These are phyloP conservation scores for Lydus trimaculatus DNA, from an alignment of 2,888 invertebrate genomes.

Conservation along the genomic window DNA sequence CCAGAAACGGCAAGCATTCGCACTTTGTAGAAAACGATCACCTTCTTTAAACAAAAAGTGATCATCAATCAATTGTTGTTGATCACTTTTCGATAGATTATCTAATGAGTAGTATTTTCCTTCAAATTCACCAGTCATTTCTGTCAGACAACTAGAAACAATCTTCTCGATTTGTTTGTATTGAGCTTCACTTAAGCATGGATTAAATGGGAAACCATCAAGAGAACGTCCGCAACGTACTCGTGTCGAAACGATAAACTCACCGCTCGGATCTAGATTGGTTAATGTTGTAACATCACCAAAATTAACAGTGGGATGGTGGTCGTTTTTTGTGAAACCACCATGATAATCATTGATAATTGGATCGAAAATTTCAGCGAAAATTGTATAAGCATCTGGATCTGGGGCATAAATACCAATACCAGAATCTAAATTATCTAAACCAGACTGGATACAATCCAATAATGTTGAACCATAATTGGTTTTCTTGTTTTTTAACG, in stretches of 20 bases:
- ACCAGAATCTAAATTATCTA: constrained; percentile 71
- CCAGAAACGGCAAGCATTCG: constrained; percentile 95
- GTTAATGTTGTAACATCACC: constrained; percentile 64
- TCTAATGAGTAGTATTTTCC: constrained; percentile 92
- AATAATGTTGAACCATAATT: constrained; percentile 67
- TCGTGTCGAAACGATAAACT: constrained; percentile 72
- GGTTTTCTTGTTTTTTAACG: constrained; percentile 66
- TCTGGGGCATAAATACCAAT: constrained; percentile 74
- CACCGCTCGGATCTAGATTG: constrained; percentile 67
- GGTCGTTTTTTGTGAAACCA: constrained; percentile 65
- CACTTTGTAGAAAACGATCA: constrained; percentile 85
- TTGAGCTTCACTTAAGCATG: constrained; percentile 69
- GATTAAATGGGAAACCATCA: constrained; percentile 72
- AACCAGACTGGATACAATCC: constrained; percentile 72
- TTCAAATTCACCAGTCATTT: constrained; percentile 73
- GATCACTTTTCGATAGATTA: constrained; percentile 91
- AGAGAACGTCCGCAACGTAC: constrained; percentile 71
- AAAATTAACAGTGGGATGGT: constrained; percentile 69
- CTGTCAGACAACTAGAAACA: constrained; percentile 53
- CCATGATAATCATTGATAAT: constrained; percentile 74
- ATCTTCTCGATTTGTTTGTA: constrained; percentile 70
- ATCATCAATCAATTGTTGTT: constrained; percentile 94
- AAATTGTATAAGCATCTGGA: constrained; percentile 71
- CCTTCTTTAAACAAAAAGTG: constrained; percentile 98
- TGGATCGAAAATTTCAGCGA: constrained; percentile 71